Evolutionary conservation across 1,140 invertebrate genomes (phyloP), one percentile per base, ranked within the genome.

Genomic region (Drosophila ironensis): DNA sequence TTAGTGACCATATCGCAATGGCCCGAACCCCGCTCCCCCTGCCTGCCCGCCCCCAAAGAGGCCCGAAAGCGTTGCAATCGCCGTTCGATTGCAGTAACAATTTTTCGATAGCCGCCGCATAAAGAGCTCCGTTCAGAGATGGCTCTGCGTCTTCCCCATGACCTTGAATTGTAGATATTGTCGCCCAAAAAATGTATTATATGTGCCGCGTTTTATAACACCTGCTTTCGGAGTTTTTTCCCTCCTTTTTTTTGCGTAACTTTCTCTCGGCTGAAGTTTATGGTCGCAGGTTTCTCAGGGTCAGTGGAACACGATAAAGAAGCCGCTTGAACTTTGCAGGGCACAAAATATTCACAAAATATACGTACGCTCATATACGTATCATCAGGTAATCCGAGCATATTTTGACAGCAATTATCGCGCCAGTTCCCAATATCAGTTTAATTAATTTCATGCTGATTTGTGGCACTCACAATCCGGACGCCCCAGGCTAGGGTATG

Each of bases 1-100:
- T 81, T 78, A 88, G 78, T 87, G 72, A 77, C 88, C 73, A 88
- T 87, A 84, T 87, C 89, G 69, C 52, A 50, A 63, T 48, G 57
- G 41, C 57, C 64, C 81, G 77, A 68, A 16, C 33, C 24, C n/a
- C 28, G 17, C 16, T 17, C n/a, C 4, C 33, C 56, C 56, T 22
- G 24, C 45, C 6, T 22, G 8, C 3, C 41, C 3, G 11, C 22
- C 41, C 0, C 22, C 4, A 11, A 4, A 11, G 17, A 46, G 6
- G 19, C 0, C 22, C 4, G 22, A 4, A 11, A 17, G 30, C 5
- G 19, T 35, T 42, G 61, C 61, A 41, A 41, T 68, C 41, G 64
- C 37, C 19, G 50, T 68, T 45, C 61, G 64, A 69, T 68, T 70
- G 66, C 52, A 40, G 66, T 44, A 69, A 70, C 60, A 28, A n/a